These are phyloP conservation scores for Orchesellides sinensis DNA, from an alignment of 2,888 invertebrate genomes.

Conservation along the genomic window DNA sequence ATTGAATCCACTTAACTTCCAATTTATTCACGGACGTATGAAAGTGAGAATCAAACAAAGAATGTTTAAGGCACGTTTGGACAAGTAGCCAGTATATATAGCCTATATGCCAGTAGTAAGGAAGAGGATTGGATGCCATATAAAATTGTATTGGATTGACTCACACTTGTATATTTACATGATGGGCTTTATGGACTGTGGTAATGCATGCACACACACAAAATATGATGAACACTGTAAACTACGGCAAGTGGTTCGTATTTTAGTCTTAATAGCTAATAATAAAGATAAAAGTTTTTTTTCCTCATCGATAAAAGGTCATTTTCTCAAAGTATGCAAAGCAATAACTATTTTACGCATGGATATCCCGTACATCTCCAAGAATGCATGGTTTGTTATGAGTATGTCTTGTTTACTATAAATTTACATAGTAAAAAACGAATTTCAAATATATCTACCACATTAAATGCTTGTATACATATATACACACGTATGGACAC, in stretches of 20 bases:
- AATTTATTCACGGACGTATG: constrained; percentile 41
- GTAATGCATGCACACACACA: background rate
- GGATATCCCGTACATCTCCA: background rate
- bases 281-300: constrained; percentile 3
- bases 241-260: background rate
- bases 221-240: background rate
- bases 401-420: background rate
- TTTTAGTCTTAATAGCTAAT: background rate
- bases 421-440: too few species aligned
- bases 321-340: constrained; percentile 9
- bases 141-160: background rate
- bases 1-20: constrained; percentile 29
- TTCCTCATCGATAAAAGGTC: constrained; percentile 26
- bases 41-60: constrained; percentile 5
- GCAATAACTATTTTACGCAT: background rate
- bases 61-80: background rate
- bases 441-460: background rate
- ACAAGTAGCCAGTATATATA: background rate
- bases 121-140: too few species aligned
- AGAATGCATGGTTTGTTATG: background rate
- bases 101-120: too few species aligned
- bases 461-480: background rate
- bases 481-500: background rate
- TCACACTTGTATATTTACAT: background rate
- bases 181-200: background rate